These are phyloP conservation scores for Archivesica marissinica DNA, from an alignment of 1,140 invertebrate genomes.

Conservation along the genomic window DNA sequence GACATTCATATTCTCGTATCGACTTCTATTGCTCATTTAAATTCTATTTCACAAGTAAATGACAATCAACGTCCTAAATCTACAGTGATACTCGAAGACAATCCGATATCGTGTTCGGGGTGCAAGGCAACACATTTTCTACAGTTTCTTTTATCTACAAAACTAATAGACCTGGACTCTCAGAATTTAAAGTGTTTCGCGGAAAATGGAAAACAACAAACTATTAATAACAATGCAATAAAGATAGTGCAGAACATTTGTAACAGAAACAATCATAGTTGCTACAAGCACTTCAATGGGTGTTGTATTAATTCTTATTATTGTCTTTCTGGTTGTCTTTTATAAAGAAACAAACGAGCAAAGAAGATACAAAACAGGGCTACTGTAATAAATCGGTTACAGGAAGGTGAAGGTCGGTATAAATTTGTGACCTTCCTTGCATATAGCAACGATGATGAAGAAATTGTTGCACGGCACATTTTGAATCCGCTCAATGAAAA, in stretches of 20 bases:
- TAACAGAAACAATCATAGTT: background rate
- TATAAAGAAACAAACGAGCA: background rate
- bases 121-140: too few relatives aligned
- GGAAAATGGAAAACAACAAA: too few relatives aligned
- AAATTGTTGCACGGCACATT: background rate
- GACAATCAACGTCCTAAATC: too few relatives aligned
- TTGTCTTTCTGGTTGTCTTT: background rate
- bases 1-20: too few relatives aligned
- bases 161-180: too few relatives aligned
- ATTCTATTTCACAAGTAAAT: too few relatives aligned
- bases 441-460: constrained; percentile 8
- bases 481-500: background rate
- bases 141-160: too few relatives aligned
- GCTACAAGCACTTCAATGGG: background rate
- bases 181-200: too few relatives aligned
- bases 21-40: too few relatives aligned
- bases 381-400: background rate
- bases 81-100: too few relatives aligned
- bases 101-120: too few relatives aligned
- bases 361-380: background rate
- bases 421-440: background rate
- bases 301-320: background rate
- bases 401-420: background rate
- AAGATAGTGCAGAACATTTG: background rate
- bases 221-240: too few relatives aligned